Evolutionary conservation across 2,797 vertebrate species (phyloP).

Genomic region (Sebastes wilsoni): DNA sequence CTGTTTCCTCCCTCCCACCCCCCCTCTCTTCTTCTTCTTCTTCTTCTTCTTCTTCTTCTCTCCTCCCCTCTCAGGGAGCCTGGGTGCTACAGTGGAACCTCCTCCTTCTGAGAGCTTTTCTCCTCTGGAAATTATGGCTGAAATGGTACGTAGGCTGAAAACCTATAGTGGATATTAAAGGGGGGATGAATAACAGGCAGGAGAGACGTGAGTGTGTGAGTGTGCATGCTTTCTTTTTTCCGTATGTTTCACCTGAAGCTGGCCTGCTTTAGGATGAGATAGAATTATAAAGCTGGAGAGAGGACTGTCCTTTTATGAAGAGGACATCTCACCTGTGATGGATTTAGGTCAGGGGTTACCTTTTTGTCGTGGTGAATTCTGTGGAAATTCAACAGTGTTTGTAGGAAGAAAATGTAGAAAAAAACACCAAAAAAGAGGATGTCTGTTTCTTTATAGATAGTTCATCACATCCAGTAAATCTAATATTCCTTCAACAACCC

Average conservation of each 20-base stretch:
- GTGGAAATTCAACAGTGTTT: neutral
- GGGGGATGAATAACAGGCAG: neutral
- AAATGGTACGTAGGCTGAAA: conserved; percentile 62
- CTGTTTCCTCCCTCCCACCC: conserved; percentile 19
- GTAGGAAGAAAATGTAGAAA: neutral
- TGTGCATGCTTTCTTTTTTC: neutral
- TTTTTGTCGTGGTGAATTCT: neutral
- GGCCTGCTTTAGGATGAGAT: neutral
- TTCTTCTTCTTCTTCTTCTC: neutral
- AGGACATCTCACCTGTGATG: neutral
- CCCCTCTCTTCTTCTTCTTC: neutral
- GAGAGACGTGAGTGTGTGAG: neutral
- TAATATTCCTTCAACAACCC: neutral
- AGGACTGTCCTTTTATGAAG: neutral
- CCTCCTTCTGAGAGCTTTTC: conserved; percentile 25
- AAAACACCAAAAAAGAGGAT: neutral
- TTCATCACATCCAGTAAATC: neutral
- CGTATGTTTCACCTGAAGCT: neutral
- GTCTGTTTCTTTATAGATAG: neutral
- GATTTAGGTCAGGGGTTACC: neutral
- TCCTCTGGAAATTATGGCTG: conserved; percentile 60
- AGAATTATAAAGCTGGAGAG: neutral
- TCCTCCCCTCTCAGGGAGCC: conserved; percentile 47
- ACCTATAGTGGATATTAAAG: neutral
- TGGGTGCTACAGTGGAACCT: conserved; percentile 33